Percentiles rank a stretch among this genome's conserved stretches.
These are phyloP conservation scores for Pseudomyrmex pallidus DNA, from an alignment of 1,140 invertebrate genomes.

Conservation along the genomic window DNA sequence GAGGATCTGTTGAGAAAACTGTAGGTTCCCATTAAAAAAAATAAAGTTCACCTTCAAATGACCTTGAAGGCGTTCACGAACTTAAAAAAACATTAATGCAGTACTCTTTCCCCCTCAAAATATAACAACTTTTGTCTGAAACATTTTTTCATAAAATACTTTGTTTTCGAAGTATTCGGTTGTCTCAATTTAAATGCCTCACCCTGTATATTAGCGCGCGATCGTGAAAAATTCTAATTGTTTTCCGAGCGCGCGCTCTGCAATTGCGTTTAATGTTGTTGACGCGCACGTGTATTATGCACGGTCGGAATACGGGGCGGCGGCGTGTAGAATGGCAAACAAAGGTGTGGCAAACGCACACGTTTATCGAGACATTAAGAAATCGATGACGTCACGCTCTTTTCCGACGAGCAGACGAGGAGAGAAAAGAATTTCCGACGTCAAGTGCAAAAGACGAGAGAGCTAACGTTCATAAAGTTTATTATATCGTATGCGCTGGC, in stretches of 20 bases:
- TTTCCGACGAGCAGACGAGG: not conserved
- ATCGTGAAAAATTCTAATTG: slow-evolving; percentile 31
- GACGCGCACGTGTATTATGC: not conserved
- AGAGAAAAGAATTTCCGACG: not conserved
- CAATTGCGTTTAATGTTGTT: slow-evolving; percentile 28
- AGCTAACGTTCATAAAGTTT: slow-evolving; percentile 36
- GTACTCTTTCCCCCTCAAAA: no score
- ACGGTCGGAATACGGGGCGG: not conserved
- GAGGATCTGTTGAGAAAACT: no score
- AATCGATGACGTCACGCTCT: slow-evolving; percentile 40
- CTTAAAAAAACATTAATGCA: no score
- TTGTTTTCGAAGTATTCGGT: no score
- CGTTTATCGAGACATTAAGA: slow-evolving; percentile 60
- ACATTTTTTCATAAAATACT: no score
- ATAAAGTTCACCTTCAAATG: no score
- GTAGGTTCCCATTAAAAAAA: no score
- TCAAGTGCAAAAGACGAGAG: not conserved
- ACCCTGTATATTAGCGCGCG: not conserved
- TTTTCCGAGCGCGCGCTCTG: not conserved
- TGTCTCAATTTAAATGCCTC: no score
- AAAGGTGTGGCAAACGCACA: slow-evolving; percentile 31
- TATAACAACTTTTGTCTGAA: no score
- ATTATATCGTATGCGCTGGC: not conserved
- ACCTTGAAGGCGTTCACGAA: no score
- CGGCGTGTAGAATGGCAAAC: slow-evolving; percentile 26